A percentile compares a stretch with the other conserved stretches of the same genome.
These are phyloP conservation scores for Graphium colonna DNA, from an alignment of 2,888 invertebrate species.

Conservation along the genomic window DNA sequence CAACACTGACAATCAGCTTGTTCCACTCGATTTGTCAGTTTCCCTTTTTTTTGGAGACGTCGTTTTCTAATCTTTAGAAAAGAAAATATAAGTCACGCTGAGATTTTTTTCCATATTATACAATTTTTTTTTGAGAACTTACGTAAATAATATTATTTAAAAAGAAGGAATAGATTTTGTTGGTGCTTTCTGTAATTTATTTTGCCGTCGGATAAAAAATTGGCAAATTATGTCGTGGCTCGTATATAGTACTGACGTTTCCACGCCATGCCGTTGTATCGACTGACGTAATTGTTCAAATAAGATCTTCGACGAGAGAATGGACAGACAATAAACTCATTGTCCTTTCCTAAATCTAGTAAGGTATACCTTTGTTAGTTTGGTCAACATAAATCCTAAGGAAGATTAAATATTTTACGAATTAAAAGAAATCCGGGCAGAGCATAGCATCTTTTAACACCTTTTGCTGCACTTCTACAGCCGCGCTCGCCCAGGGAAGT, in stretches of 20 bases:
- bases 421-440: too few relatives aligned
- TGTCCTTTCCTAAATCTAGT: too few relatives aligned
- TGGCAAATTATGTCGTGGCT: background rate
- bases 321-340: background rate
- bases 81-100: conserved; percentile 3
- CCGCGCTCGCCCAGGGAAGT: too few relatives aligned
- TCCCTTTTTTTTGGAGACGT: conserved; percentile 9
- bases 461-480: too few relatives aligned
- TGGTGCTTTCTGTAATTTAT: background rate
- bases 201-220: background rate
- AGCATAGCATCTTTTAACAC: too few relatives aligned
- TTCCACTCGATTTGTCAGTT: conserved; percentile 19
- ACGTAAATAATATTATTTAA: background rate
- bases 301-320: too few relatives aligned
- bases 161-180: background rate
- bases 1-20: conserved; percentile 8
- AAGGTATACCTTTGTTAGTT: too few relatives aligned
- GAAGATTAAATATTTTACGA: too few relatives aligned
- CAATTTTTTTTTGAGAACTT: too few relatives aligned
- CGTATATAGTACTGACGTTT: background rate
- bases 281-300: too few relatives aligned
- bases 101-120: conserved; percentile 11
- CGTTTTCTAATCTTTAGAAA: background rate
- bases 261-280: too few relatives aligned
- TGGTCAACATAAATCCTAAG: too few relatives aligned